Conservation (phyloP, 2,797 vertebrate species). For the Psittacula derbiana region DNA sequence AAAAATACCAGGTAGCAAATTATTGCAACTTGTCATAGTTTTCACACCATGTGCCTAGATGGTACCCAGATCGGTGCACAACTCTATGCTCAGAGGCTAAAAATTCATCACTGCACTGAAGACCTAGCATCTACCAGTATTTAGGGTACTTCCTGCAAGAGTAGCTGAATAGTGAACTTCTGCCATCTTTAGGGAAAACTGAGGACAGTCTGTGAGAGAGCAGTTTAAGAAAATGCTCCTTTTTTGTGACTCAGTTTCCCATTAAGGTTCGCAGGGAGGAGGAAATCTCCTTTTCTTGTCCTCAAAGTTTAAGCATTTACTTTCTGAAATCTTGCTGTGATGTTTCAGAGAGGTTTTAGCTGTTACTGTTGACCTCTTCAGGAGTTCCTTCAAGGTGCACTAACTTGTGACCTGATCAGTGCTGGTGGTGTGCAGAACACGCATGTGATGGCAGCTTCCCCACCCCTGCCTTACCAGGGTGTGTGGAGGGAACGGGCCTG, state of each 20-base stretch:
- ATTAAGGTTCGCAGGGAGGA: fast-evolving
- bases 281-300: not conserved
- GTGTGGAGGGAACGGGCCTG: not conserved
- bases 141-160: not conserved
- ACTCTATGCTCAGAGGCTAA: not conserved
- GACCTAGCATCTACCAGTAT: not conserved
- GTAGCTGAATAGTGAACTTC: not conserved
- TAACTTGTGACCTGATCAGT: not conserved
- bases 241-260: not conserved
- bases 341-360: not conserved
- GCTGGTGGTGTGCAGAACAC: not conserved
- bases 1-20: not conserved
- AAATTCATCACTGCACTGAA: not conserved
- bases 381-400: not conserved
- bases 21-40: not conserved
- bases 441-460: not conserved
- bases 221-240: not conserved
- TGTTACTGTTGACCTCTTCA: not conserved
- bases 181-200: not conserved
- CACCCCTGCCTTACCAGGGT: no score
- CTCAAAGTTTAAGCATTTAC: not conserved
- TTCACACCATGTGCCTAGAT: not conserved
- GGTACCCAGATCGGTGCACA: not conserved
- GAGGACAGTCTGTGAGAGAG: not conserved
- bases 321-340: not conserved